Evolutionary conservation across 2,113 vertebrate species (phyloP), one percentile per base, ranked within the genome.

Genomic region (Amblyopsis rosae): DNA sequence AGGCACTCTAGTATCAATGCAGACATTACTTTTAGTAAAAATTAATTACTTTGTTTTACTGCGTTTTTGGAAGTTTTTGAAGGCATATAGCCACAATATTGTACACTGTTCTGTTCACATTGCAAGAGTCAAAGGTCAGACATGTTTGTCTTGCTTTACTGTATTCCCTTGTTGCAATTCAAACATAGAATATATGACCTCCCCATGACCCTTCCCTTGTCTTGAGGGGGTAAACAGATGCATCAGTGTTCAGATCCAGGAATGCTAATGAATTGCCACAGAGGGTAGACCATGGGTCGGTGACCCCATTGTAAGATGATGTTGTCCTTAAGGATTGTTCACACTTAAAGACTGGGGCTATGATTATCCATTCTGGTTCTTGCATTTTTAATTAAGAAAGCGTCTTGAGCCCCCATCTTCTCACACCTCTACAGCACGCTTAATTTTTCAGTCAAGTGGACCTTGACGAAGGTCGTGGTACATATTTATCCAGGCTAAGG

Each of bases 401-500:
- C 50, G 56, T 54, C 12, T 50, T 26, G 26, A 26, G 26, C 26
- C 26, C 26, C 72, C 65, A 68, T 64, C 33, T 66, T 49, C 32
- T 76, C 59, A 26, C 12, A 4, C 17, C 51, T 35, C 35, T 61
- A 69, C 56, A 68, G 61, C 55, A 7, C 15, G 12, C 67, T 68
- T 65, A 3, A 5, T 45, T 61, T 47, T 41, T 67, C 45, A 12
- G 51, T 56, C 12, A 13, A 11, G 26, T 16, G 35, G 55, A 59
- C 33, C 73, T 55, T 15, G 33, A 75, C 77, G 50, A 64, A 63
- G 64, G 62, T 69, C 75, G 66, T 76, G 73, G 53, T 70, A n/a
- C 69, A 9, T 46, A 69, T 75, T 65, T 75, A 75, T 68, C 76
- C 73, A 76, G 70, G 79, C 73, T 72, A 75, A 77, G 70, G 59